These are phyloP conservation scores for Saxidomus purpurata DNA, from an alignment of 1,140 invertebrate genomes.

Conservation along the genomic window DNA sequence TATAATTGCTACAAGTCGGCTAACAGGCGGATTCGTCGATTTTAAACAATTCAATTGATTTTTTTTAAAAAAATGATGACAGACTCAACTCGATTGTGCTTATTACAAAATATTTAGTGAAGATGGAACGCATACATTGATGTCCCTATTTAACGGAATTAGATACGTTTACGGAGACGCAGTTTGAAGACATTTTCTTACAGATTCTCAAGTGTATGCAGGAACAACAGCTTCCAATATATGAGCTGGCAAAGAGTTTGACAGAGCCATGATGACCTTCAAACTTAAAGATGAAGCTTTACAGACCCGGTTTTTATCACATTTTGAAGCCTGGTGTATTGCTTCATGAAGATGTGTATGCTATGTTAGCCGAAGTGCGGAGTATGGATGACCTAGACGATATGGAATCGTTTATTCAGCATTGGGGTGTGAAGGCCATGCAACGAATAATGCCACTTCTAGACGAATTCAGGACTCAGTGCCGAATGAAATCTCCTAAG, in stretches of 20 bases:
- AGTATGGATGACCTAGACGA: not conserved
- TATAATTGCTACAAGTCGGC: no score
- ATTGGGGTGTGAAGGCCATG: no score
- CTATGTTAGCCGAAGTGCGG: not conserved
- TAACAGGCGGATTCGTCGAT: no score
- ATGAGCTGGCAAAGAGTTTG: slow-evolving; percentile 37
- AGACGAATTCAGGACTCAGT: not conserved
- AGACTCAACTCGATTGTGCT: no score
- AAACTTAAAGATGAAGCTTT: slow-evolving; percentile 8
- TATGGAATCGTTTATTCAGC: not conserved
- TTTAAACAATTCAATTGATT: no score
- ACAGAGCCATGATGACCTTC: slow-evolving; percentile 3
- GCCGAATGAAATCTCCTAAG: not conserved
- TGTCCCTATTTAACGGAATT: slow-evolving; percentile 36
- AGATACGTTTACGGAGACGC: slow-evolving; percentile 24
- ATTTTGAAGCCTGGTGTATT: not conserved
- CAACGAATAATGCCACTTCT: not conserved
- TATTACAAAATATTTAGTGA: no score
- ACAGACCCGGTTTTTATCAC: not conserved
- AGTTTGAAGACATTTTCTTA: not conserved
- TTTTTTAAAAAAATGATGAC: no score
- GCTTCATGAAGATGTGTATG: not conserved
- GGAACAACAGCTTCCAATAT: slow-evolving; percentile 5
- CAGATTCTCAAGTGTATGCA: slow-evolving; percentile 21
- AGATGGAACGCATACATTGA: slow-evolving; percentile 44